Evolutionary conservation across 2,797 vertebrate species (phyloP), one percentile per base, ranked within the genome.

Genomic region (Enteromius treurensis): DNA sequence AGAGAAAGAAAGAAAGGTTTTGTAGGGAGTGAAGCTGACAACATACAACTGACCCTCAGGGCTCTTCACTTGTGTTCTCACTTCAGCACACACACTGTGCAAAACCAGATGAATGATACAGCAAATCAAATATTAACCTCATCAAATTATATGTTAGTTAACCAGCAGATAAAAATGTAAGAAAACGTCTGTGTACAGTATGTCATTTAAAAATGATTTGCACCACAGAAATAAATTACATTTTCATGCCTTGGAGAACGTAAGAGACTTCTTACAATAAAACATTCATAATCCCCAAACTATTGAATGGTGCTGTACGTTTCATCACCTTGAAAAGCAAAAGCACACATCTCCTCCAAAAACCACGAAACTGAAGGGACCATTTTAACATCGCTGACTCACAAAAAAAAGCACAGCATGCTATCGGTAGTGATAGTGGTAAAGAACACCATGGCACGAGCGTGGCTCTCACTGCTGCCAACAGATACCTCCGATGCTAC

Each of bases 31-130:
- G 90, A 93, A 92, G 92, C 92, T 93, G 92, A 94, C 88, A 91
- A 91, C 93, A 91, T 90, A 93, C 92, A 93, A 92, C 89, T 93
- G 89, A 83, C 91, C 93, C 92, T 91, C 91, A 90, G 92, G 93
- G 91, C 91, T 91, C 92, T 94, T 89, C 91, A 91, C 91, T 91
- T 92, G 92, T 92, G 93, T 93, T 93, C 92, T 91, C 92, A 93
- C 92, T 94, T 91, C 92, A 94, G 93, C 94, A 94, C 91, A 85
- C 86, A 81, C 81, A 86, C 82, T 55, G 53, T 58, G 3, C 9
- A 23, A 23, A 58, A 58, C 21, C 9, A 23, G n/a, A 21, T 23
- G n/a, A 11, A 58, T 23, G 11, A 11, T 58, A 55, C 21, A 55
- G 8, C 53, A 55, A 55, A 3, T n/a, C 21, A 23, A 21, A 58